A percentile compares a stretch with the other conserved stretches of the same genome.
phyloP scores from a whole-genome alignment of 2,113 vertebrate species.

The Lanius ludovicianus region DNA sequence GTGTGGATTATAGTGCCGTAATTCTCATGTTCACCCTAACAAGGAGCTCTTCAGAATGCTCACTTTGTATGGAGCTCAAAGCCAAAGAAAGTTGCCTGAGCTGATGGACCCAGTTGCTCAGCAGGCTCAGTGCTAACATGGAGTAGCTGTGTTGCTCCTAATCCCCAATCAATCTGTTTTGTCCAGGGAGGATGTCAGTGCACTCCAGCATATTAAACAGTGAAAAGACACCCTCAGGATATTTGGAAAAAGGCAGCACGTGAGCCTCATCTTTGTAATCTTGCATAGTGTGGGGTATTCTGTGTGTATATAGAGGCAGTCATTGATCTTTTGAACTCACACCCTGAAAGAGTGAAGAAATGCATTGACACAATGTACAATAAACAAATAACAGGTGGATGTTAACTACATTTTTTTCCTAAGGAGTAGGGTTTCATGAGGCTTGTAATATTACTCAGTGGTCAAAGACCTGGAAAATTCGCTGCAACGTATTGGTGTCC shows the following conservation, averaged over 20 bases:
- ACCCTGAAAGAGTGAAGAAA: neutral
- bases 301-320: neutral
- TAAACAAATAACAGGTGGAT: neutral
- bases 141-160: neutral
- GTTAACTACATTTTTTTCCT: neutral
- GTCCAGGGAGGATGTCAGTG: neutral
- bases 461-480: neutral
- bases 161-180: neutral
- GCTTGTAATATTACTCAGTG: neutral
- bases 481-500: neutral
- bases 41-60: neutral
- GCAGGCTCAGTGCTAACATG: accelerated
- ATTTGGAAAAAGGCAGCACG: neutral
- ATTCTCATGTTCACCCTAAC: neutral
- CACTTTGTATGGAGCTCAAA: neutral
- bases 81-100: neutral
- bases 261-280: neutral
- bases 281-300: neutral
- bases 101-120: neutral
- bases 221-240: neutral
- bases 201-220: neutral
- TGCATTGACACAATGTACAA: neutral
- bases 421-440: neutral
- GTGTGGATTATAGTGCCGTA: neutral
- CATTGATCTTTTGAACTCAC: neutral